These are phyloP conservation scores for Diplodus puntazzo DNA, from an alignment of 2,797 vertebrate genomes.

Conservation along the genomic window DNA sequence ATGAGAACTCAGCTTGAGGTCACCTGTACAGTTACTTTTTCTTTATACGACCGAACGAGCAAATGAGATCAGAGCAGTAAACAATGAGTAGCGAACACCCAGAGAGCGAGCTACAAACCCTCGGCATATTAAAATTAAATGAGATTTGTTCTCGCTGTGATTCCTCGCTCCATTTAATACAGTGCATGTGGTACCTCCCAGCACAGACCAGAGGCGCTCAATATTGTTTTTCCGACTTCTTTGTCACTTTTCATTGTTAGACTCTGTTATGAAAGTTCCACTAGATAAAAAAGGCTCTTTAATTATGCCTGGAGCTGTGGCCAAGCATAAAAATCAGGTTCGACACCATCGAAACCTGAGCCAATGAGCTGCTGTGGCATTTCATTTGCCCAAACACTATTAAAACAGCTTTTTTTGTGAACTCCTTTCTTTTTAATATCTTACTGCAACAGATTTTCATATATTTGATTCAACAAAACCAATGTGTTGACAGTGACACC, in stretches of 20 bases:
- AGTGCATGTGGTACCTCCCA: neutral
- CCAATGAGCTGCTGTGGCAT: neutral
- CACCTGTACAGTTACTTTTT: constrained; percentile 24
- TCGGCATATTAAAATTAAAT: constrained; percentile 56
- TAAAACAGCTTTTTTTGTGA: neutral
- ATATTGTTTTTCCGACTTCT: constrained; percentile 20
- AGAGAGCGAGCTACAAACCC: constrained; percentile 20
- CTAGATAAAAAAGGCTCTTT: neutral
- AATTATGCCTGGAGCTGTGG: neutral
- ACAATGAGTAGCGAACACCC: constrained; percentile 34
- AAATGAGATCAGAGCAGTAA: constrained; percentile 53
- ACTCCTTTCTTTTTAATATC: neutral
- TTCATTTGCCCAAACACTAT: neutral
- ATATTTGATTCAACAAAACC: neutral
- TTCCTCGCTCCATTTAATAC: constrained; percentile 41
- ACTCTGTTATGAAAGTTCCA: constrained; percentile 11
- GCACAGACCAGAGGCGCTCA: constrained; percentile 14
- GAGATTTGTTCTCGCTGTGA: constrained; percentile 45
- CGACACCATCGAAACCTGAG: neutral
- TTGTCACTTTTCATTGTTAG: constrained; percentile 5
- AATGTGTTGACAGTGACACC: neutral
- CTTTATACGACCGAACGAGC: constrained; percentile 41
- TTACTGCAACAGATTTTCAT: neutral
- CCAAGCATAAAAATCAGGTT: neutral
- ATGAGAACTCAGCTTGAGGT: constrained; percentile 30